phyloP scores from a whole-genome alignment of 1,140 invertebrate genomes.

The Fopius arisanus region DNA sequence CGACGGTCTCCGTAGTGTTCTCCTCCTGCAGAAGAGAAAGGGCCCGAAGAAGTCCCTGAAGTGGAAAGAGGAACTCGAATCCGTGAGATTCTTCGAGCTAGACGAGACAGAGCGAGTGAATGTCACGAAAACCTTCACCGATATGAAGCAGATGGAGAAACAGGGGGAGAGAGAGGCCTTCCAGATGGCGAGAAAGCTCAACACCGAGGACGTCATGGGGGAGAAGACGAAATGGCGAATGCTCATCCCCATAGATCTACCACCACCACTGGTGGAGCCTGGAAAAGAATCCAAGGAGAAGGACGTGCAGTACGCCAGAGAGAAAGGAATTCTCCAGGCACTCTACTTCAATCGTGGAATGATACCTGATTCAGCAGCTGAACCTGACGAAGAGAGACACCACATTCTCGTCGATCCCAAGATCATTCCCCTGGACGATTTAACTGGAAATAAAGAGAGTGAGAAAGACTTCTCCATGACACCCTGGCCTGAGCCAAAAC shows the following conservation, averaged over 20 bases:
- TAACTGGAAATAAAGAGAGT: conserved; percentile 80
- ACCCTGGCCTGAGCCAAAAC: conserved; percentile 84
- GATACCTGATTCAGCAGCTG: conserved; percentile 85
- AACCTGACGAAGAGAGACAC: conserved; percentile 84
- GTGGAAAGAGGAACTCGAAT: conserved; percentile 85
- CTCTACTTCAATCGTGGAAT: conserved; percentile 85
- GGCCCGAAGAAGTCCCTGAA: conserved; percentile 83
- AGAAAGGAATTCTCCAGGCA: conserved; percentile 83
- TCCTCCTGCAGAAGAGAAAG: conserved; percentile 74
- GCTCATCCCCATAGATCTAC: conserved; percentile 73
- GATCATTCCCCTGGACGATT: conserved; percentile 87
- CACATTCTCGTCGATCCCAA: conserved; percentile 77
- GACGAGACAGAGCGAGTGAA: conserved; percentile 95
- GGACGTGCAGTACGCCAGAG: conserved; percentile 84
- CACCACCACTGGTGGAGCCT: conserved; percentile 70
- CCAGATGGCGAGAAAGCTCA: conserved; percentile 78
- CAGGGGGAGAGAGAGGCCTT: conserved; percentile 84
- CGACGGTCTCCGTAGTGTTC: conserved; percentile 70
- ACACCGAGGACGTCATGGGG: conserved; percentile 79
- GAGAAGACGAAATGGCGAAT: conserved; percentile 77
- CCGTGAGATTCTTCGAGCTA: conserved; percentile 88
- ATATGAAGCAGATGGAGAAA: conserved; percentile 90
- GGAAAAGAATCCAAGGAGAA: conserved; percentile 87
- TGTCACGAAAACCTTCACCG: conserved; percentile 91
- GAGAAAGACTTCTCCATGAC: conserved; percentile 77